These are phyloP conservation scores for Cephus sareptanus DNA, from an alignment of 2,888 invertebrate genomes.

Conservation along the genomic window DNA sequence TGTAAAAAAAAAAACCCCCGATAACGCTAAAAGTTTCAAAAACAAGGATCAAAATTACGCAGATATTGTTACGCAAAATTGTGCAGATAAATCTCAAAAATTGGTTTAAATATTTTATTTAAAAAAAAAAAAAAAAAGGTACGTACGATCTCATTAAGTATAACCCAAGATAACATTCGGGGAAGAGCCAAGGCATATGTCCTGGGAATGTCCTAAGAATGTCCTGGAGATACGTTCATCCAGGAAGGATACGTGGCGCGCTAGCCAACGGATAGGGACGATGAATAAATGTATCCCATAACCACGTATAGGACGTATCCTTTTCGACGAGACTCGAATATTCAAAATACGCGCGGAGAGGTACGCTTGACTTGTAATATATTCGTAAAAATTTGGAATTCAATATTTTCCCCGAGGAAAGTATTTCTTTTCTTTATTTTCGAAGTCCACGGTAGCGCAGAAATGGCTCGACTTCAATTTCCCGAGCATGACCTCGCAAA, in stretches of 20 bases:
- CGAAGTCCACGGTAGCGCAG: not conserved
- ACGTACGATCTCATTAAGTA: not conserved
- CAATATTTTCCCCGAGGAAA: not conserved
- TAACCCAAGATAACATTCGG: not conserved
- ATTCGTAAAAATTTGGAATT: not conserved
- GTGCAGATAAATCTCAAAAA: too few relatives aligned
- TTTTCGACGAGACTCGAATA: not conserved
- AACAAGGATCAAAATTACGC: too few relatives aligned
- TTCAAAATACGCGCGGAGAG: not conserved
- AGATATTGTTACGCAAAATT: too few relatives aligned
- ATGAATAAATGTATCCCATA: constrained; percentile 4
- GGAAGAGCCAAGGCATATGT: not conserved
- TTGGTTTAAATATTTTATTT: too few relatives aligned
- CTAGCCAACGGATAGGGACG: not conserved
- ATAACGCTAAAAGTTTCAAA: too few relatives aligned
- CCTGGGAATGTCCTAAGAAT: too few relatives aligned
- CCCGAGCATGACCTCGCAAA: not conserved
- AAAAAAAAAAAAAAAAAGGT: not conserved
- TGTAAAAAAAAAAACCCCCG: too few relatives aligned
- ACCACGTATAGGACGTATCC: not conserved
- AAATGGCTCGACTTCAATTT: not conserved
- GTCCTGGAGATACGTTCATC: not conserved
- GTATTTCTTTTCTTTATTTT: not conserved
- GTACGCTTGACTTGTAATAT: not conserved
- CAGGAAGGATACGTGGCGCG: not conserved